Percentiles rank a stretch among this genome's conserved stretches.
Evolutionary conservation across 64 coral and sea anemone genomes (phyloP).

Genomic region (Stichodactyla helianthus): DNA sequence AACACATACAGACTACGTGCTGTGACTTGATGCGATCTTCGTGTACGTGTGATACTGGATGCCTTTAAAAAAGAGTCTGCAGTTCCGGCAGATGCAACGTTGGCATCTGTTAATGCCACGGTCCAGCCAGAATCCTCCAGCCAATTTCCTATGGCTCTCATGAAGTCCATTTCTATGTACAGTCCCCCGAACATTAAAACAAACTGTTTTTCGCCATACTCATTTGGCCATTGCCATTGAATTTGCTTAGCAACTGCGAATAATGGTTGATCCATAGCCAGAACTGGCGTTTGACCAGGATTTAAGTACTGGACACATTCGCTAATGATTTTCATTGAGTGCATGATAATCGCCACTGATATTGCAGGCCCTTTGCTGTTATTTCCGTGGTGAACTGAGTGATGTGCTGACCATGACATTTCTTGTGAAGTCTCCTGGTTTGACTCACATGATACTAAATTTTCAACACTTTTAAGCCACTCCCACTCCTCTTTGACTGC

Average conservation of each 20-base stretch:
- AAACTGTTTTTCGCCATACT: not conserved
- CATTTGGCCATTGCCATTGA: not conserved
- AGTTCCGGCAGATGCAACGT: slow-evolving; percentile 27
- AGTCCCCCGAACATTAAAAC: not conserved
- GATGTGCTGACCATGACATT: not conserved
- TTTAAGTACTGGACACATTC: not conserved
- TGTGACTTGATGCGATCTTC: slow-evolving; percentile 34
- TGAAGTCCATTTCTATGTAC: slow-evolving; percentile 30
- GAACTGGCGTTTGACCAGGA: not conserved
- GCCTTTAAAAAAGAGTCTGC: slow-evolving; percentile 42
- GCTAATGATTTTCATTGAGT: slow-evolving; percentile 8
- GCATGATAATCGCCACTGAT: slow-evolving; percentile 30
- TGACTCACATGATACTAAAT: not conserved
- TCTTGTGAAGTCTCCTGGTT: not conserved
- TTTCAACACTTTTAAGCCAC: slow-evolving; percentile 4
- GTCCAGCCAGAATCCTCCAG: slow-evolving; percentile 20
- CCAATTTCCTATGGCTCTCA: slow-evolving; percentile 16
- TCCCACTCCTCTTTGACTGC: not conserved
- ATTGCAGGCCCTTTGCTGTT: not conserved
- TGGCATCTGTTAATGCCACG: not conserved
- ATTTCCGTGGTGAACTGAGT: not conserved
- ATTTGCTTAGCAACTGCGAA: not conserved
- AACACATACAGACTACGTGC: slow-evolving; percentile 15
- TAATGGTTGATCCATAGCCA: not conserved
- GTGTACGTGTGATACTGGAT: slow-evolving; percentile 1